Percentiles rank a stretch among this genome's conserved stretches.
Evolutionary conservation across 2,797 vertebrate genomes (phyloP).

Genomic region (Lithobates pipiens): DNA sequence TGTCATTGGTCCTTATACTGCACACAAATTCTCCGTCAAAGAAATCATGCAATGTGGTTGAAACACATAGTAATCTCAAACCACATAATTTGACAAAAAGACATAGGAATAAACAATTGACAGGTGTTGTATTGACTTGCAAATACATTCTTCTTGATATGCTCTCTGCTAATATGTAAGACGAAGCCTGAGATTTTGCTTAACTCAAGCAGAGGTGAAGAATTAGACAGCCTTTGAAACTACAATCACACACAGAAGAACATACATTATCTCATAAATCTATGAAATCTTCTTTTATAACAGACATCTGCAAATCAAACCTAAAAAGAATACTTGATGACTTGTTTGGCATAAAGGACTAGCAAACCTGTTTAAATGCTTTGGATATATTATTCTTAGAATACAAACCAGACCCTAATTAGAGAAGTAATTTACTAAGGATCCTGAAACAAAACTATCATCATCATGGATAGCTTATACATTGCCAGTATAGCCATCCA

Average conservation of each 20-base stretch:
- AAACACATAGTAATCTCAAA: conserved; percentile 2
- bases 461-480: neutral
- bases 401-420: neutral
- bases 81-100: conserved; percentile 37
- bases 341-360: neutral
- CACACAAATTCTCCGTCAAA: no score
- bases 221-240: neutral
- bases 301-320: no score
- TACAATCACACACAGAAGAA: neutral
- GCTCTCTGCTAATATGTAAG: neutral
- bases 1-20: no score
- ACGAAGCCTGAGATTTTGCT: neutral
- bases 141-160: conserved; percentile 34
- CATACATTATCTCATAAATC: neutral
- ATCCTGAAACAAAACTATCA: neutral
- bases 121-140: conserved; percentile 35
- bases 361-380: no score
- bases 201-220: neutral
- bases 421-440: neutral
- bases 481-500: conserved; percentile 8
- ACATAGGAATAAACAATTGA: conserved; percentile 7
- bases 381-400: neutral
- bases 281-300: neutral
- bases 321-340: neutral
- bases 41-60: neutral